Evolutionary conservation across 1,140 invertebrate genomes (phyloP), one percentile per base, ranked within the genome.

Genomic region (Ladona fulva): DNA sequence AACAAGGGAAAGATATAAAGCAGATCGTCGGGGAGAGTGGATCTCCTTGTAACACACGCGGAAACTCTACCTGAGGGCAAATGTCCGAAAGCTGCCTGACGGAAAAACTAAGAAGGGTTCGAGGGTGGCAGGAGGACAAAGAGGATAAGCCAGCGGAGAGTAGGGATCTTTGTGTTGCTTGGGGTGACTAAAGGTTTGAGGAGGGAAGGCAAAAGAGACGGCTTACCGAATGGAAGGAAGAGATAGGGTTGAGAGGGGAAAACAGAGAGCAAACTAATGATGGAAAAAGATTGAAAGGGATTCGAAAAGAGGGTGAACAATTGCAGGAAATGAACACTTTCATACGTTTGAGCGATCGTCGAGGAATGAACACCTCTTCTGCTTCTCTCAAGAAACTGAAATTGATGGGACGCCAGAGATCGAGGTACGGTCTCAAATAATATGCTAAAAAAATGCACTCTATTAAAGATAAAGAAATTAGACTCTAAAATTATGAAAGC

Each of bases 31-130:
- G 12, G n/a, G 52, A 66, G n/a, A 66, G n/a, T 19, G 52, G 52
- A 66, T 22, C 52, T 66, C 5, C 52, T 66, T 22, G 16, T 16
- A 66, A 66, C 52, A 66, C 52, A 66, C 52, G n/a, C 16, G 52
- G n/a, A 22, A 66, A 12, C 52, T 6, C n/a, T 16, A 66, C 52
- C 52, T 22, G 52, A 66, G 52, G 52, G 52, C 52, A 22, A 66
- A 66, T 66, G 52, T 66, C 52, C 52, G 52, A 66, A 66, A 66
- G 52, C 52, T 66, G 52, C 52, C n/a, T 52, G 44, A 19, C 44
- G 44, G 19, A 52, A 52, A 52, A 52, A 52, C n/a, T 19, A 66
- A 66, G 52, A 66, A 66, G 52, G n/a, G 52, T 16, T 22, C 44
- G 44, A 52, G 44, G 44, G 44, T 11, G 44, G 19, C 10, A 52